A percentile compares a stretch with the other conserved stretches of the same genome.
These are phyloP conservation scores for Nycticryphes semicollaris DNA, from an alignment of 2,113 vertebrate species.

Conservation along the genomic window DNA sequence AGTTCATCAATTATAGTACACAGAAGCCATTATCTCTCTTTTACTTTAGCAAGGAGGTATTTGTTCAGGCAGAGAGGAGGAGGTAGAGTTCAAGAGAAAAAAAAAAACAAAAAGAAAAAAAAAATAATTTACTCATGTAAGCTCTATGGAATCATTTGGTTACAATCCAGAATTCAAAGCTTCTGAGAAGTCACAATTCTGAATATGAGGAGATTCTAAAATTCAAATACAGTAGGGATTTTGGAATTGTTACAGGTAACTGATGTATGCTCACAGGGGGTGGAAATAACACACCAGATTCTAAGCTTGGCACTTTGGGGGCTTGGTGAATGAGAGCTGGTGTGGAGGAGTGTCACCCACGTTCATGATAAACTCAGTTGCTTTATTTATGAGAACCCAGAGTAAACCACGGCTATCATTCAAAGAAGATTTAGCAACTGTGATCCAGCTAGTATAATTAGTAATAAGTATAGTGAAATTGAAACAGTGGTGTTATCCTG, in stretches of 20 bases:
- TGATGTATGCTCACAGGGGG: neutral
- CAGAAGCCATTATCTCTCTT: conserved; percentile 65
- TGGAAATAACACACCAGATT: neutral
- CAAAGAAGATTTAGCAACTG: neutral
- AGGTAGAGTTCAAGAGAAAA: conserved; percentile 22
- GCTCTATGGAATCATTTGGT: neutral
- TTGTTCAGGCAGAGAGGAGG: conserved; percentile 26
- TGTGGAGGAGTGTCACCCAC: neutral
- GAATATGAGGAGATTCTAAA: neutral
- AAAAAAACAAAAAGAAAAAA: neutral
- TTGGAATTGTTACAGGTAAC: neutral
- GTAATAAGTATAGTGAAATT: neutral
- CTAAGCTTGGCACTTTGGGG: neutral
- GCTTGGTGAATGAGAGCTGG: accelerated
- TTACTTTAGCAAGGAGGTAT: conserved; percentile 27
- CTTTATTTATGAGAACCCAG: neutral
- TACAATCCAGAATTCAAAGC: neutral
- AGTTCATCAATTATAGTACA: conserved; percentile 71
- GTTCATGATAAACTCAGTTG: neutral
- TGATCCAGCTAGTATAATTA: neutral
- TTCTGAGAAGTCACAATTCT: neutral
- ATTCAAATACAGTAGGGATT: conserved; percentile 7
- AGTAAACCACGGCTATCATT: neutral
- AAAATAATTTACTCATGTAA: neutral
- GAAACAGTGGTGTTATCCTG: neutral